Base-by-base conservation (phyloP, 2,888 invertebrate species). In the Orchestes rusci region DNA sequence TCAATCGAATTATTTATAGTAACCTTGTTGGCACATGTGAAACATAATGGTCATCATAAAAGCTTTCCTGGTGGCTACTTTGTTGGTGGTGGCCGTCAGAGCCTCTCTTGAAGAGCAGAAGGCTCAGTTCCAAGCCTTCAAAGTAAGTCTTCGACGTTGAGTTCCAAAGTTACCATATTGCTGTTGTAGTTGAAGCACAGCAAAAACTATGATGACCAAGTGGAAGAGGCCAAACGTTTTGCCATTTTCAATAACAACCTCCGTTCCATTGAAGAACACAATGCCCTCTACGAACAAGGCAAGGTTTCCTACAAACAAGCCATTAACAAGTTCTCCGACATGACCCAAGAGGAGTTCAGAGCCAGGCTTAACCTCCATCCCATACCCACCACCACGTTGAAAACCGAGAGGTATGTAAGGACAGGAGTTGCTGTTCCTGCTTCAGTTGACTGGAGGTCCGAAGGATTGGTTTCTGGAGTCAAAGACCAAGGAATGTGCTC, bases 181-280 rank as follows among this genome's bases (percentile, higher is more conserved):
- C 15, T 13, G 12, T 20, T 36, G 7, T 36, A 23, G 36, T 15
- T 36, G 13, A 13, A n/a, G 13, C 38, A 48, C 31, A 32, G 19
- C 20, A 90, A 83, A 72, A 81, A 19, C 13, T 53, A 52, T 34
- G 39, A 39, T 2, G 34, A 33, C n/a, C 7, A 34, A 5, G 27
- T 34, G 28, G 51, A 55, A 18, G 55, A 53, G 18, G 13, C 16
- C 16, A n/a, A 19, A 2, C 46, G 55, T 5, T 53, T 53, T 33
- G 18, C 43, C 4, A 48, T 53, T 30, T 55, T 50, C 17, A 39
- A 41, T 29, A 13, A 53, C 16, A 56, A 56, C 23, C 16, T 58
- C 4, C 23, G 42, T 28, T 33, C 10, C 30, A 53, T 58, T 7
- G 45, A 54, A 38, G 42, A 49, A 30, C 56, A 56, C 39, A 58